A percentile compares a stretch with the other conserved stretches of the same genome.
Conservation (phyloP, 2,113 vertebrate genomes). For the Tragulus kanchil region DNA sequence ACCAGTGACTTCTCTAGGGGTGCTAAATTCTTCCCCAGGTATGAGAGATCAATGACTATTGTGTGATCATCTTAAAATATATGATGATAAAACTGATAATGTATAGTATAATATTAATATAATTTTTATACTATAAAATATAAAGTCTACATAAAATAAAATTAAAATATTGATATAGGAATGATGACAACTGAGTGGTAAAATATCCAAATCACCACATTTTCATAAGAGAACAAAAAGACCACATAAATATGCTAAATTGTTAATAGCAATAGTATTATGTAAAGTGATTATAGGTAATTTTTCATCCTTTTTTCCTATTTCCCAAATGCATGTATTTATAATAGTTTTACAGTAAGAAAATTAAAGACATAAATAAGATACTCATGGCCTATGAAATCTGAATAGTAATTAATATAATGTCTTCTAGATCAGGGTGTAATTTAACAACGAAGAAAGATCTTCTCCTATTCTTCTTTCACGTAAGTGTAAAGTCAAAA, state of each 20-base stretch:
- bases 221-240: neutral
- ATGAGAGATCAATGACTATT: neutral
- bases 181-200: neutral
- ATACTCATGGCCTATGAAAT: neutral
- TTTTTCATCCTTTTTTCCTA: neutral
- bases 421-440: neutral
- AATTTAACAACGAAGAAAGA: conserved; percentile 14
- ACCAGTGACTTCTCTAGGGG: neutral
- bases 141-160: neutral
- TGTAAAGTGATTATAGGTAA: neutral
- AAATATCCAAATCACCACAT: neutral
- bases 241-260: neutral
- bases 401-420: conserved; percentile 16
- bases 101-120: neutral
- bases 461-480: neutral
- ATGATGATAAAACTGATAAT: neutral
- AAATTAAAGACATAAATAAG: conserved; percentile 46
- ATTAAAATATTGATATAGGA: neutral
- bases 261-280: neutral
- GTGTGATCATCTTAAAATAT: neutral
- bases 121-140: neutral
- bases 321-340: conserved; percentile 30
- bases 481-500: neutral
- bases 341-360: conserved; percentile 9
- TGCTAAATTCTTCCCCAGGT: neutral